Base-by-base conservation (phyloP, 2,113 vertebrate species). In the Pachyramphus minor region DNA sequence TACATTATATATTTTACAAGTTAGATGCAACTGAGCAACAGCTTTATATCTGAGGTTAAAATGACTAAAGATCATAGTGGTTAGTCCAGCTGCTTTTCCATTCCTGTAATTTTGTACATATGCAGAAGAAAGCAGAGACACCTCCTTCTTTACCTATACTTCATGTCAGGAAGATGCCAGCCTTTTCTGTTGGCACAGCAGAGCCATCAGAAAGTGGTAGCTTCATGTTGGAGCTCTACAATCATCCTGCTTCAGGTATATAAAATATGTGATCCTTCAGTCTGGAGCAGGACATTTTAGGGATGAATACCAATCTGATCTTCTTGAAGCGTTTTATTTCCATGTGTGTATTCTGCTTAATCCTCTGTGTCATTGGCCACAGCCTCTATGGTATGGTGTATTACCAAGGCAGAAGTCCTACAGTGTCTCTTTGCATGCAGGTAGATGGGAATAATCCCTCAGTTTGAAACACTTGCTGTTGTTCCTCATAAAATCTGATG, bases 41-140 rank as follows among this genome's bases (percentile, higher is more conserved):
- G 6, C 5, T 0, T 0, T 20, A 1, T 17, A 4, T 11, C 10
- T 55, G 39, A 22, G 24, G 18, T 12, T 64, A n/a, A 41, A 59
- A n/a, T 10, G 50, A 53, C n/a, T 25, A 9, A 62, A 42, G 13
- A 28, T 47, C 15, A 12, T 30, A 20, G 11, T 44, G 14, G 3
- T 31, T 75, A 31, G 12, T 72, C n/a, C 27, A 37, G 9, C 12
- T 53, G 27, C 3, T 8, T 86, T 79, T 87, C 12, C 21, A 10
- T 72, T 76, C 44, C 14, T 0, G 1, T 28, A 17, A 30, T 31
- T 37, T 42, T 31, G 11, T 59, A 13, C 2, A 10, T 5, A 11
- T 2, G 5, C 12, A 63, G 30, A 56, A 53, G 9, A 49, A 35
- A 59, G 35, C 15, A 73, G 41, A 13, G 28, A 12, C 0, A 11